phyloP scores from a whole-genome alignment of 2,113 vertebrate genomes.

The Caretta caretta region DNA sequence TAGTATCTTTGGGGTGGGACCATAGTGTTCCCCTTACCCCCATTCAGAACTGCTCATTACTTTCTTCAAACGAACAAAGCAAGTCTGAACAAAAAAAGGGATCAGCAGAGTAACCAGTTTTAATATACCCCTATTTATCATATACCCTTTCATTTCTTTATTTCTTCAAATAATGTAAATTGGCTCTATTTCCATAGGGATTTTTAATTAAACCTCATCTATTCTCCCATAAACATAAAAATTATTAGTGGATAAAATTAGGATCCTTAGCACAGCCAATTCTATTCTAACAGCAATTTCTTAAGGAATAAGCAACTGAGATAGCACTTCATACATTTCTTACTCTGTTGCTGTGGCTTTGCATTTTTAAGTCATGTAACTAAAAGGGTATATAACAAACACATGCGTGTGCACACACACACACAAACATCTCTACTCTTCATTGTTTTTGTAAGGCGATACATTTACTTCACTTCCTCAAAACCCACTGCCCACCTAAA shows the following conservation, averaged over 20 bases:
- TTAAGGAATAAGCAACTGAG: background rate
- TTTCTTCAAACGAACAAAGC: background rate
- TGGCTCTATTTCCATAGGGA: background rate
- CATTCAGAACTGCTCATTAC: background rate
- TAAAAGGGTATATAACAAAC: background rate
- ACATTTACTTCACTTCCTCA: background rate
- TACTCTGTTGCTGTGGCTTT: background rate
- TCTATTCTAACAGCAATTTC: background rate
- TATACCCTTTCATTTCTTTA: background rate
- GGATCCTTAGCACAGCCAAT: background rate
- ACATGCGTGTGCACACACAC: fast-evolving
- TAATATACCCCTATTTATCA: background rate
- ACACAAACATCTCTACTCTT: fast-evolving
- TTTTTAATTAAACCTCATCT: background rate
- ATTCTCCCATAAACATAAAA: background rate
- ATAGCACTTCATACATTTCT: background rate
- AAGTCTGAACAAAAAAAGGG: background rate
- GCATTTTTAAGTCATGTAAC: background rate
- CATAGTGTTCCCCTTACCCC: background rate
- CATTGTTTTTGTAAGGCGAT: background rate
- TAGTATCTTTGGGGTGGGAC: background rate
- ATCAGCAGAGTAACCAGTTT: background rate
- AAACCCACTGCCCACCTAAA: background rate
- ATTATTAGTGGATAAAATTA: background rate
- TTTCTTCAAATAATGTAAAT: background rate